Evolutionary conservation across 2,113 vertebrate species (phyloP).

Genomic region (Tetrao urogallus): DNA sequence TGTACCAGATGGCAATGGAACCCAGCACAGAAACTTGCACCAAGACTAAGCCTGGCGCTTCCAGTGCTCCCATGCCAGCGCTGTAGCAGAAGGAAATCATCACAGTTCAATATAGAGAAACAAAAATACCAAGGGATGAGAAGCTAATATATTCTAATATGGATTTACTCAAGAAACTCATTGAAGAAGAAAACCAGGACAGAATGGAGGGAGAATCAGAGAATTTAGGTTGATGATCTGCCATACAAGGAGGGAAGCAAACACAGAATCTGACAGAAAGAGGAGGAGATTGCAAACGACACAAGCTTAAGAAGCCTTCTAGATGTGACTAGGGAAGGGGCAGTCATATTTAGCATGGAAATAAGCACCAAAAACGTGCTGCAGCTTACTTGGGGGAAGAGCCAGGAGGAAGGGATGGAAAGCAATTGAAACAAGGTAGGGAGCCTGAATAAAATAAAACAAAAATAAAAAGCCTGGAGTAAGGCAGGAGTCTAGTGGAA

Average conservation of each 20-base stretch:
- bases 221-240: background rate
- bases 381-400: background rate
- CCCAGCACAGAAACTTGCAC: background rate
- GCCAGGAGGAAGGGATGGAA: background rate
- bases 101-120: fast-evolving
- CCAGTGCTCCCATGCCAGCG: background rate
- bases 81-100: background rate
- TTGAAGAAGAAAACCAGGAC: background rate
- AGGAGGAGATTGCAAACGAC: background rate
- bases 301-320: background rate
- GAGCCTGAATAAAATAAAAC: background rate
- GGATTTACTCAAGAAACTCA: background rate
- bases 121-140: background rate
- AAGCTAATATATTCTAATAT: background rate
- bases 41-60: background rate
- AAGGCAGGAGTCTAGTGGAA: background rate
- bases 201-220: background rate
- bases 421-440: background rate
- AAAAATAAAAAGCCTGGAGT: background rate
- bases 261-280: background rate
- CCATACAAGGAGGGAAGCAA: background rate
- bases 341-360: background rate
- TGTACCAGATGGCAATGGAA: background rate
- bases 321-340: fast-evolving
- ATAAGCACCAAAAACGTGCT: background rate